A percentile compares a stretch with the other conserved stretches of the same genome.
Evolutionary conservation across 2,888 invertebrate genomes (phyloP).

Genomic region (Calameuta filiformis): DNA sequence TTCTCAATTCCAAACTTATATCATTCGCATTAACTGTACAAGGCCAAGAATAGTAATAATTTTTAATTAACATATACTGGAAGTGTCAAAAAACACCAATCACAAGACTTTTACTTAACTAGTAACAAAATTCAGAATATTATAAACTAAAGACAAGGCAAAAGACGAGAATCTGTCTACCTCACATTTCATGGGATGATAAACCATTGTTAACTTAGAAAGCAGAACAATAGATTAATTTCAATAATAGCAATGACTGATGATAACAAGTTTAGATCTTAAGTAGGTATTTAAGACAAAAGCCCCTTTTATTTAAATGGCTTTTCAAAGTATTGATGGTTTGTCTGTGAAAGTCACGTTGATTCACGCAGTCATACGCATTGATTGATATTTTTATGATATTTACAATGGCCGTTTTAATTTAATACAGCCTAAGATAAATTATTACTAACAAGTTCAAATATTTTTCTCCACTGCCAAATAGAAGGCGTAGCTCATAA

Average conservation of each 20-base stretch:
- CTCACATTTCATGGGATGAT: neutral
- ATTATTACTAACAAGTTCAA: constrained; percentile 12
- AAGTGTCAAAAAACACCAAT: neutral
- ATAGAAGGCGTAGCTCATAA: neutral
- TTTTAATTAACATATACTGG: neutral
- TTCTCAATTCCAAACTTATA: neutral
- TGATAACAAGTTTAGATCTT: neutral
- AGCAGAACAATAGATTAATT: neutral
- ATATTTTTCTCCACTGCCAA: constrained; percentile 13
- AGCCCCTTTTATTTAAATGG: neutral
- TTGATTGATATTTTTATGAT: neutral
- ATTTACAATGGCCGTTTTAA: neutral
- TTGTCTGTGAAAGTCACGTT: neutral
- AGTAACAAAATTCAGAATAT: neutral
- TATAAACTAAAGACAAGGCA: neutral
- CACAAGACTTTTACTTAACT: neutral
- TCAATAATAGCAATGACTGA: neutral
- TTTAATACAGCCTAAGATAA: constrained; percentile 8
- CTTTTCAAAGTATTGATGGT: neutral
- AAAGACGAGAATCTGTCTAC: neutral
- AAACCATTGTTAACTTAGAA: neutral
- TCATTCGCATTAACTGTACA: neutral
- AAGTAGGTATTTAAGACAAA: neutral
- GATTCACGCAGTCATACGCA: neutral
- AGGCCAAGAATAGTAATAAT: neutral